Base-by-base conservation (phyloP, 2,113 vertebrate genomes). In the Tor tambroides region DNA sequence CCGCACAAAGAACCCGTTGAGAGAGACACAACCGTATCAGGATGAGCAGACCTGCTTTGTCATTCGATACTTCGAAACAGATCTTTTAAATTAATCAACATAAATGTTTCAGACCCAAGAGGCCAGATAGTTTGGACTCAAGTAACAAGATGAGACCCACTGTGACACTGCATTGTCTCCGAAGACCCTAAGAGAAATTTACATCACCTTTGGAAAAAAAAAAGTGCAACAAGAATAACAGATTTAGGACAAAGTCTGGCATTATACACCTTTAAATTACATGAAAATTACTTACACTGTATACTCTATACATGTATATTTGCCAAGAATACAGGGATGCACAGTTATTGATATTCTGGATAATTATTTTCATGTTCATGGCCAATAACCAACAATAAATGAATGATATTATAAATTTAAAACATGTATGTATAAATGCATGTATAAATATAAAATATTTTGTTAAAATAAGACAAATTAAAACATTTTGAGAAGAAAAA, bases 101-200 rank as follows among this genome's bases (percentile, higher is more conserved):
- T 67, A 51, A 86, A 77, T 79, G 85, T 86, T 83, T 71, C 6
- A 83, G 11, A 71, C 10, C 10, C 43, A 83, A 83, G 21, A 86
- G 65, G 65, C 51, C 28, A 11, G 14, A 80, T 41, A 8, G 77
- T 26, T 38, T 19, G 54, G 65, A 71, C 10, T 83, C 46, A 54
- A 54, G 43, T 83, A 35, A 71, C 65, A 67, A 82, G n/a, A 67
- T 11, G 38, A 21, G 74, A 76, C 51, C 17, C 51, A 51, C 3
- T 30, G 75, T 51, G 4, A 23, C 38, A 30, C 6, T 77, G 17
- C 32, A 26, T 12, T 80, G 23, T 56, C 71, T 74, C 15, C 21
- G n/a, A 74, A 41, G 35, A 41, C 4, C 35, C n/a, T 74, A 41
- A 41, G 21, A 61, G 56, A 61, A n/a, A 23, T 61, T 23, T n/a